A percentile compares a stretch with the other conserved stretches of the same genome.
Evolutionary conservation across 2,113 vertebrate species (phyloP).

Genomic region (Aegypius monachus): DNA sequence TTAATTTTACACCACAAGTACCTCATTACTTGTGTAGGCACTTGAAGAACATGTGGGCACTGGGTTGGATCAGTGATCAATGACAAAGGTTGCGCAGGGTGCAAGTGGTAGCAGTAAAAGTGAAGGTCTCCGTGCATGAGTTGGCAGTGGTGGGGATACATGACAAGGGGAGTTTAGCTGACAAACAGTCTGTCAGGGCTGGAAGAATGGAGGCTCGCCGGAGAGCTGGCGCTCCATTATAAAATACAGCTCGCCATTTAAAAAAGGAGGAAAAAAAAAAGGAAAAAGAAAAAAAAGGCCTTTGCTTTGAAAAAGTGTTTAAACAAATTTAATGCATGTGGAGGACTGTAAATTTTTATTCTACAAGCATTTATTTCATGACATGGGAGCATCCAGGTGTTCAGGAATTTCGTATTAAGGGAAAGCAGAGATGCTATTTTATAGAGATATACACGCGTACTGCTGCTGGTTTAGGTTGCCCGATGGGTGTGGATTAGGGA

Average conservation of each 20-base stretch:
- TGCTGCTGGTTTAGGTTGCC: not conserved
- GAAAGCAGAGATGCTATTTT: slow-evolving; percentile 7
- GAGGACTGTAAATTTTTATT: slow-evolving; percentile 78
- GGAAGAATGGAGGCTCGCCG: slow-evolving; percentile 87
- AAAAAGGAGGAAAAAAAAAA: not conserved
- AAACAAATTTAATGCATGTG: slow-evolving; percentile 78
- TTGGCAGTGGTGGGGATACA: slow-evolving; percentile 89
- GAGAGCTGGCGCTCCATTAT: slow-evolving; percentile 73
- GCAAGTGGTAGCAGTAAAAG: slow-evolving; percentile 84
- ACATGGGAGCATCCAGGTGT: slow-evolving; percentile 58
- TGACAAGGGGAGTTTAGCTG: slow-evolving; percentile 88
- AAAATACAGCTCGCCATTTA: slow-evolving; percentile 79
- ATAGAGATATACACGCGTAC: not conserved
- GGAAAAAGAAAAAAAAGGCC: not conserved
- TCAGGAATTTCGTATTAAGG: slow-evolving; percentile 45
- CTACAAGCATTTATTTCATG: slow-evolving; percentile 71
- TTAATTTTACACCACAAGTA: slow-evolving; percentile 99
- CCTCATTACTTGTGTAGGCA: slow-evolving; percentile 96
- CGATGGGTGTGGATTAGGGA: not conserved
- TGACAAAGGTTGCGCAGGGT: slow-evolving; percentile 95
- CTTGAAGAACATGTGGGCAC: slow-evolving; percentile 94
- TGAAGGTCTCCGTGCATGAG: slow-evolving; percentile 93
- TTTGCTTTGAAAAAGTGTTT: slow-evolving; percentile 74
- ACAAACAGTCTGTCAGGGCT: slow-evolving; percentile 95
- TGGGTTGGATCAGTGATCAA: slow-evolving; percentile 99